These are phyloP conservation scores for Phoronis australis DNA, from an alignment of 2,888 invertebrate species.

Conservation along the genomic window DNA sequence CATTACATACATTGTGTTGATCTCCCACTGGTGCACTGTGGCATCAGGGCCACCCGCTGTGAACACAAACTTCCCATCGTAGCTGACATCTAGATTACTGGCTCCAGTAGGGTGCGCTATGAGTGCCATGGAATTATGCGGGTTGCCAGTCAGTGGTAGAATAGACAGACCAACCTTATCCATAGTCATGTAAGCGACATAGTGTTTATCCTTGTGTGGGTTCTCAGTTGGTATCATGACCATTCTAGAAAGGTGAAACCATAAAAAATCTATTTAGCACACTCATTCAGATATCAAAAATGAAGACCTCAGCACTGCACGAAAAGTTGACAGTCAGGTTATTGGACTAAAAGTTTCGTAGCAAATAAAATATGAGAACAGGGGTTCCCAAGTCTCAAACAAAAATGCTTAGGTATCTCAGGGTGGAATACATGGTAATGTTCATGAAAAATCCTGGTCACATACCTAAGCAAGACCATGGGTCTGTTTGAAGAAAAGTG, in stretches of 20 bases:
- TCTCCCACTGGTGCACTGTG: conserved; percentile 60
- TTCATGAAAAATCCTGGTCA: too few species aligned
- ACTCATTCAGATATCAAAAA: background rate
- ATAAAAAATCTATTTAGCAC: too few species aligned
- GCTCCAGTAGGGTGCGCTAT: conserved; percentile 66
- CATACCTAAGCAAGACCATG: too few species aligned
- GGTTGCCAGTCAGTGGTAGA: conserved; percentile 70
- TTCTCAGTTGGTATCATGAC: conserved; percentile 34
- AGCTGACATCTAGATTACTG: conserved; percentile 50
- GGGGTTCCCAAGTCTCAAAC: too few species aligned
- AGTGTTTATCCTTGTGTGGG: conserved; percentile 43
- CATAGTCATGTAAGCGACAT: conserved; percentile 63
- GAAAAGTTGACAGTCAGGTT: too few species aligned
- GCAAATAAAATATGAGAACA: too few species aligned
- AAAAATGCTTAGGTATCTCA: too few species aligned
- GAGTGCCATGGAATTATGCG: conserved; percentile 58
- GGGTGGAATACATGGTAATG: too few species aligned
- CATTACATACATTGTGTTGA: conserved; percentile 57
- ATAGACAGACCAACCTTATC: conserved; percentile 66
- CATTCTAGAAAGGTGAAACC: conserved; percentile 24
- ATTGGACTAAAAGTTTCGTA: too few species aligned
- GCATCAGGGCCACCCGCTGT: conserved; percentile 58
- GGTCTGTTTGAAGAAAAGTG: too few species aligned
- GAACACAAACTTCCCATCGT: conserved; percentile 58
- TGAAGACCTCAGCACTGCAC: background rate